Conservation (phyloP, 2,797 vertebrate species). For the Leptodactylus fallax region DNA sequence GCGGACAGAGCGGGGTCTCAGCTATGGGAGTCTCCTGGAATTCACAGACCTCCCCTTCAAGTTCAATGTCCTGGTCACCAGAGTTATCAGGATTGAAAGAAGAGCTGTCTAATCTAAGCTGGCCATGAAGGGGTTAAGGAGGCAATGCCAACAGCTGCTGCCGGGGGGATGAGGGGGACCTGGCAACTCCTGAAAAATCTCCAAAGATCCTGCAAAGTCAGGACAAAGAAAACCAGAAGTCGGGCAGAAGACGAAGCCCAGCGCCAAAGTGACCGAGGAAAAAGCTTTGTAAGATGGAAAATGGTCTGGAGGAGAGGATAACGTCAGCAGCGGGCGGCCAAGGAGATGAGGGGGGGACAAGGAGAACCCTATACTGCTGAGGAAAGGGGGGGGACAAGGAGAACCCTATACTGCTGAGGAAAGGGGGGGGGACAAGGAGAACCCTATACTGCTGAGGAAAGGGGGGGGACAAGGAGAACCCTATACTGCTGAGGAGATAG, state of each 20-base stretch:
- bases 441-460: too few species aligned
- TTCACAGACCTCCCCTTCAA: conserved; percentile 22
- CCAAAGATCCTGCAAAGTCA: conserved; percentile 24
- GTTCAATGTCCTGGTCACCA: conserved; percentile 1
- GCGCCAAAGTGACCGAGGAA: background rate
- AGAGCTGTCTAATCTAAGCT: background rate
- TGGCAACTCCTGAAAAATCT: background rate
- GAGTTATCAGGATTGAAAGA: too few species aligned
- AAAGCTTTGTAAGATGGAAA: too few species aligned
- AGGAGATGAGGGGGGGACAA: too few species aligned
- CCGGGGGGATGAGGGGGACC: background rate
- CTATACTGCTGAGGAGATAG: too few species aligned
- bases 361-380: too few species aligned
- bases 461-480: too few species aligned
- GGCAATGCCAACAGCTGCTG: conserved; percentile 17
- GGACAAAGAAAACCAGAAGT: conserved; percentile 31
- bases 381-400: too few species aligned
- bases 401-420: too few species aligned
- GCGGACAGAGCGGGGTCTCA: background rate
- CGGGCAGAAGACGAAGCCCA: background rate
- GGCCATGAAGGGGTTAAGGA: background rate
- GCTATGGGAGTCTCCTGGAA: conserved; percentile 8
- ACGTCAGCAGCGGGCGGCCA: too few species aligned
- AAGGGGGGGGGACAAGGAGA: too few species aligned
- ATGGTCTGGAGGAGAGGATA: too few species aligned